Base-by-base conservation (phyloP, 92 coral and sea anemone species). In the Meandrina meandrites region DNA sequence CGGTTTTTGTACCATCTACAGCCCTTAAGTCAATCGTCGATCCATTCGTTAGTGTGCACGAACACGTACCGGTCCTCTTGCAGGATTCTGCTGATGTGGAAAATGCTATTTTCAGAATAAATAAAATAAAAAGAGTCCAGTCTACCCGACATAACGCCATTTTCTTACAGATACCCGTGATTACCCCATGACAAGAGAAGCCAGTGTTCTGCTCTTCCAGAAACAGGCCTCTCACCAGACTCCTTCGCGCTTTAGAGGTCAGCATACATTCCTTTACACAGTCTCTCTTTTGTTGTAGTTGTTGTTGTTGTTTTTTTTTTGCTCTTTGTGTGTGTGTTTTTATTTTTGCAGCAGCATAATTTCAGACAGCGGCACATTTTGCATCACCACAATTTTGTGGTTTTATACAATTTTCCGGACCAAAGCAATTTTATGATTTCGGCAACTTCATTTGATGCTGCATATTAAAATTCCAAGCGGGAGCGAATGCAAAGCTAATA, bases 61-160 rank as follows among this genome's bases (percentile, higher is more conserved):
- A 47, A 50, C 87, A 83, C 4, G 35, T 32, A 48, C 22, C 48
- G 32, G 28, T 18, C 79, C 31, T 83, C 32, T 27, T 37, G 42
- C 87, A 72, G 68, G 72, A 27, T n/a, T 80, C 72, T 57, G 7
- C 84, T 24, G 84, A 80, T 62, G 48, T 5, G 21, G 72, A 34
- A 54, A 47, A 28, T 32, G 27, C 60, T 9, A 80, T 31, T 21
- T 31, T 34, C 24, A 71, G 42, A 32, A 71, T 32, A 2, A 71
- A 11, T 18, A 35, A 34, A 1, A 71, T 15, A 11, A 69, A 69
- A 67, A 31, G 73, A 9, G 36, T 35, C 73, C 73, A 67, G 8
- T 67, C 3, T 6, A 13, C 42, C 14, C 75, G 5, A 16, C 58
- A 2, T 11, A 11, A 18, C 19, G 56, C 56, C 80, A 42, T 51